Conservation (phyloP, 2,797 vertebrate genomes). For the Lerista edwardsae region DNA sequence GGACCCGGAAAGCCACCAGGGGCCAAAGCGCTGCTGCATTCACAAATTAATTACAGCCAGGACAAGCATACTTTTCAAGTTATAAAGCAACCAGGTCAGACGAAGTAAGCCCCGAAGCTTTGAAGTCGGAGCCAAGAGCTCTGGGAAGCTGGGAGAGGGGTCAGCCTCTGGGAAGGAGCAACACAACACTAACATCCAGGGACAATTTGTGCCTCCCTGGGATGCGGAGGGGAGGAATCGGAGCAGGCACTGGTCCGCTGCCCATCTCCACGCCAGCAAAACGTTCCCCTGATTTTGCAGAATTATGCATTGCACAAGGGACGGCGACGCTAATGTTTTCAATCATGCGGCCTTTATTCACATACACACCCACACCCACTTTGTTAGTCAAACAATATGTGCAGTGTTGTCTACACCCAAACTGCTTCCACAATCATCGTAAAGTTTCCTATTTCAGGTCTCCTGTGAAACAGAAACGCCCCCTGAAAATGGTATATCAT, state of each 20-base stretch:
- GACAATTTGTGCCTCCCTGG: neutral
- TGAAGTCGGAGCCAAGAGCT: constrained; percentile 34
- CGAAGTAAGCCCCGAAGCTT: neutral
- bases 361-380: too few species aligned
- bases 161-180: neutral
- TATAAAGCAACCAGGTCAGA: constrained; percentile 35
- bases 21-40: constrained; percentile 9
- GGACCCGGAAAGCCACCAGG: constrained; percentile 38
- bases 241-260: too few species aligned
- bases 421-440: too few species aligned
- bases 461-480: neutral
- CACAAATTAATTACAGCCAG: constrained; percentile 50
- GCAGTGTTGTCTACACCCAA: too few species aligned
- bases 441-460: neutral
- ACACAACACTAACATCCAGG: neutral
- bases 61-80: neutral
- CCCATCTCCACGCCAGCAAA: neutral
- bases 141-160: constrained; percentile 32
- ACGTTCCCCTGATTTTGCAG: neutral
- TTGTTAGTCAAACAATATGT: neutral
- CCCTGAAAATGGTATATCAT: neutral
- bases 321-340: neutral
- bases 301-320: neutral
- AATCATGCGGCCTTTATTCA: too few species aligned
- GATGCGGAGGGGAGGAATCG: too few species aligned